Evolutionary conservation across 2,888 invertebrate species (phyloP).

Genomic region (Callyntrura sp.): DNA sequence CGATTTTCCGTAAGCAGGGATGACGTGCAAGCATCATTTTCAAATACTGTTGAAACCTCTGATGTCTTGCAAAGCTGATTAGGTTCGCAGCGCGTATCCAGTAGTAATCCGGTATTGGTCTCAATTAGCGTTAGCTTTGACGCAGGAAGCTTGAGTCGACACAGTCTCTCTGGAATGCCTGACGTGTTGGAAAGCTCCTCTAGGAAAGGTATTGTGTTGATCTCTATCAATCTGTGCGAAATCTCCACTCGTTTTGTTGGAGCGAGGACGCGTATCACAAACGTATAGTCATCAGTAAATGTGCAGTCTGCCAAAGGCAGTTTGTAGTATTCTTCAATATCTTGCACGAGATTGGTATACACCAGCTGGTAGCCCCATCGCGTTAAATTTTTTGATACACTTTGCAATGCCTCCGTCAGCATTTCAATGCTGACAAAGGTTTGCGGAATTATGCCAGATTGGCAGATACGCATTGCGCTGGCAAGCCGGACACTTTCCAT

Average conservation of each 20-base stretch:
- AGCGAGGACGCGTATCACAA: conserved; percentile 71
- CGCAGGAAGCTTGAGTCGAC: conserved; percentile 68
- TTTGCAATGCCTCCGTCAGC: conserved; percentile 57
- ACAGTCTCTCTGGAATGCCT: conserved; percentile 68
- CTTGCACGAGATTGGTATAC: conserved; percentile 60
- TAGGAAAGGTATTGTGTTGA: conserved; percentile 74
- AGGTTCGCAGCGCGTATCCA: conserved; percentile 76
- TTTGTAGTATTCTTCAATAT: conserved; percentile 79
- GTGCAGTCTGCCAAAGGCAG: conserved; percentile 79
- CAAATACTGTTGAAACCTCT: conserved; percentile 75
- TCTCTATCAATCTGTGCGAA: conserved; percentile 63
- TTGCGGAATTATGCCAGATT: conserved; percentile 74
- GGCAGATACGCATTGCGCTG: conserved; percentile 73
- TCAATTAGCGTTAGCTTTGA: conserved; percentile 77
- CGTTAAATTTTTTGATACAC: conserved; percentile 7
- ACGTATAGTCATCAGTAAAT: conserved; percentile 75
- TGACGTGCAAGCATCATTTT: conserved; percentile 76
- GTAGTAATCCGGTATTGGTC: conserved; percentile 73
- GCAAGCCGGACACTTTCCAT: conserved; percentile 78
- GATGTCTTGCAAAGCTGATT: conserved; percentile 78
- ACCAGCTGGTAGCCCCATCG: conserved; percentile 58
- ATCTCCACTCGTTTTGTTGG: conserved; percentile 67
- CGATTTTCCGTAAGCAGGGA: conserved; percentile 73
- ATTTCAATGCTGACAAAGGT: conserved; percentile 70
- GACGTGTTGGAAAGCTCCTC: conserved; percentile 62